Percentiles rank a stretch among this genome's conserved stretches.
Evolutionary conservation across 2,797 vertebrate species (phyloP).

Genomic region (Notolepis coatsorum): DNA sequence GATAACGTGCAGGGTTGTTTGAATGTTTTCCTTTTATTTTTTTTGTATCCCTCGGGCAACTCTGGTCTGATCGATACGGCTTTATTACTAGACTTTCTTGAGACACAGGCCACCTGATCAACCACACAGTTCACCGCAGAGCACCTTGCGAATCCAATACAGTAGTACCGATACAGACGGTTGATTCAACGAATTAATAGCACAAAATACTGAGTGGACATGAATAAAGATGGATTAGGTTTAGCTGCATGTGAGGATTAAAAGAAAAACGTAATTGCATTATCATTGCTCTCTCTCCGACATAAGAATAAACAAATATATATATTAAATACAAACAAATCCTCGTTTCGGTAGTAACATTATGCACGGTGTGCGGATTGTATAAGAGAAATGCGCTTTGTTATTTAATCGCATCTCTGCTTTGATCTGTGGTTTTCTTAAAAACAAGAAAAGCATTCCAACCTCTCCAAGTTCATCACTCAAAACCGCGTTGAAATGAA

Average conservation of each 20-base stretch:
- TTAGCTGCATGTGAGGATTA: not conserved
- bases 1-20: not conserved
- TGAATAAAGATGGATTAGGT: slow-evolving; percentile 7
- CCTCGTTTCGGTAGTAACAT: not conserved
- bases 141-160: slow-evolving; percentile 36
- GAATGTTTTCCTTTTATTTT: slow-evolving; percentile 20
- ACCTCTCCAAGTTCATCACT: slow-evolving; percentile 24
- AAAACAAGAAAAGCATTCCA: slow-evolving; percentile 34
- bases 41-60: not conserved
- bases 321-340: too few relatives aligned
- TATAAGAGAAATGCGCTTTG: slow-evolving; percentile 25
- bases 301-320: too few relatives aligned
- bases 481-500: not conserved
- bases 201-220: slow-evolving; percentile 17
- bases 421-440: slow-evolving; percentile 31
- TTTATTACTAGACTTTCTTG: slow-evolving; percentile 10
- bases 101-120: slow-evolving; percentile 14
- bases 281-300: too few relatives aligned
- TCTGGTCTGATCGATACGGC: not conserved
- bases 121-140: slow-evolving; percentile 26
- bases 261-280: too few relatives aligned
- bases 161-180: slow-evolving; percentile 8
- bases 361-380: slow-evolving; percentile 16
- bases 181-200: slow-evolving; percentile 1
- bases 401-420: slow-evolving; percentile 52